These are phyloP conservation scores for Acanthurus lineatus DNA, from an alignment of 2,797 vertebrate genomes.

Conservation along the genomic window DNA sequence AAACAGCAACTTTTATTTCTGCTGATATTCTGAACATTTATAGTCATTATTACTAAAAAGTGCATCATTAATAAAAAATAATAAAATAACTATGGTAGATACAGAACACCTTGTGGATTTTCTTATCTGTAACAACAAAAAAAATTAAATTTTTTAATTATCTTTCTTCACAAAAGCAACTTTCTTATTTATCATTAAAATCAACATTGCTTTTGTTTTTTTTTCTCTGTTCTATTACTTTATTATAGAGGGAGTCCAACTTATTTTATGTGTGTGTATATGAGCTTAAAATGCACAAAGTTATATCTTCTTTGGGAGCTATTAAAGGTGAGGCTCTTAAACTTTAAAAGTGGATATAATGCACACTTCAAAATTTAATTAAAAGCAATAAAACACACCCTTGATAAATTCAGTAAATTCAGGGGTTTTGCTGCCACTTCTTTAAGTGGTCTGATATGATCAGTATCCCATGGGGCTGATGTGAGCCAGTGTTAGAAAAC, in stretches of 20 bases:
- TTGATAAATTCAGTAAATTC: no score
- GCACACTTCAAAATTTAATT: no score
- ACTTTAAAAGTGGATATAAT: no score
- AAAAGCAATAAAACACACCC: no score
- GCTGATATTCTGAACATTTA: background rate
- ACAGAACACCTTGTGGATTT: background rate
- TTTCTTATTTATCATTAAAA: background rate
- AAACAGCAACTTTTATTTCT: background rate
- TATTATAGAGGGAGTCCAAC: no score
- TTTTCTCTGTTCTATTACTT: background rate
- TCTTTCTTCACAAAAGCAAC: background rate
- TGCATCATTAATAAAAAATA: conserved; percentile 1
- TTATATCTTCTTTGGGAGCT: background rate
- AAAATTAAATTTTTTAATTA: background rate
- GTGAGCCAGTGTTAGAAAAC: no score
- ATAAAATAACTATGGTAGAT: conserved; percentile 11
- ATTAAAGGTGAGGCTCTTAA: no score
- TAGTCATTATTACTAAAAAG: background rate
- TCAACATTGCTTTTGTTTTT: background rate
- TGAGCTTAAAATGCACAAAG: no score
- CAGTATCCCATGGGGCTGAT: no score
- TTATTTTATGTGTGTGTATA: no score
- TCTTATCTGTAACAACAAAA: background rate
- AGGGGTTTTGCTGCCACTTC: no score
- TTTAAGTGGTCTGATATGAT: no score